phyloP scores from a whole-genome alignment of 2,888 invertebrate genomes.

The Abscondita cerata region DNA sequence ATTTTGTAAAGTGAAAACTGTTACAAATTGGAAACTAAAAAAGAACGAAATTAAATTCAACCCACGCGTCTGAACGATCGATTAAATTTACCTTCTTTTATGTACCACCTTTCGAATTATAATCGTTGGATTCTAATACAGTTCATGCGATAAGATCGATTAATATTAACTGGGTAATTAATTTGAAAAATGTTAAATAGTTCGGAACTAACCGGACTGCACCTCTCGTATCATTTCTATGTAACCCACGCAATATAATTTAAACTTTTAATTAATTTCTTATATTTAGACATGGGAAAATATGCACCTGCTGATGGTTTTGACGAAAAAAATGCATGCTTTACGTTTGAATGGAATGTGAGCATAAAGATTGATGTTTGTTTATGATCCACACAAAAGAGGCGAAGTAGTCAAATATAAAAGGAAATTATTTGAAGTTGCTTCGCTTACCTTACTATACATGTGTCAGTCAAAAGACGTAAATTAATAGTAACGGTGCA shows the following conservation, averaged over 20 bases:
- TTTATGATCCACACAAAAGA: too few relatives aligned
- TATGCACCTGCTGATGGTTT: constrained; percentile 11
- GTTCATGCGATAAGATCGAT: constrained; percentile 19
- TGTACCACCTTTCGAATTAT: neutral
- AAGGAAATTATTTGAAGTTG: too few relatives aligned
- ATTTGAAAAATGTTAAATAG: constrained; percentile 25
- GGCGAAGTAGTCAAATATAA: too few relatives aligned
- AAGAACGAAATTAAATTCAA: neutral
- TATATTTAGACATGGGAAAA: constrained; percentile 8
- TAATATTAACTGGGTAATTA: constrained; percentile 22
- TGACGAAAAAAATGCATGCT: too few relatives aligned
- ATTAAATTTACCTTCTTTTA: neutral
- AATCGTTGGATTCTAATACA: constrained; percentile 10
- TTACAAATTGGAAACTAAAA: neutral
- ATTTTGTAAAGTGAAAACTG: neutral
- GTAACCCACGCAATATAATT: constrained; percentile 20
- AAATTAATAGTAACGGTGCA: too few relatives aligned
- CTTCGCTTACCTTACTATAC: too few relatives aligned
- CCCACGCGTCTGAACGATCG: too few relatives aligned
- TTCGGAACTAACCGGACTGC: constrained; percentile 11
- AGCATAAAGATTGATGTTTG: too few relatives aligned
- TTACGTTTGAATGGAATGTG: too few relatives aligned
- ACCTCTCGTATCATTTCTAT: constrained; percentile 19
- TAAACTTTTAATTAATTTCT: constrained; percentile 18
- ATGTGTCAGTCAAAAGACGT: too few relatives aligned